Evolutionary conservation across 1,140 invertebrate species (phyloP), one percentile per base, ranked within the genome.

Genomic region (Drusus annulatus): DNA sequence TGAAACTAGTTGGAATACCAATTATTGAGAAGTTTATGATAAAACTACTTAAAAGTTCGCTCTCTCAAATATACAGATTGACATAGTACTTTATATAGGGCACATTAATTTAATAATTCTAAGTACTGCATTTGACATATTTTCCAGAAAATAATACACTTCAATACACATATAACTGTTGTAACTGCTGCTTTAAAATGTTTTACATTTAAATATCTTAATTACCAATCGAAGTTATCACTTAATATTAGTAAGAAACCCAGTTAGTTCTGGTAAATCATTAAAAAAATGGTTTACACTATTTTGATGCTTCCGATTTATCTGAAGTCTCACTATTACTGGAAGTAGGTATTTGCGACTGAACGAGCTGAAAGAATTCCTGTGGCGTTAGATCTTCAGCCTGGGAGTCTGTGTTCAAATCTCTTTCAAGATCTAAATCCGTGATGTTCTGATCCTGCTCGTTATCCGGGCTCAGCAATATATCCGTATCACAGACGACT

Each of bases 401-500:
- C 31, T 78, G 80, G 7, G 80, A 84, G 25, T 84, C 83, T 15
- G 83, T 84, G 52, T 84, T 84, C 19, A 84, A 71, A 71, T 84
- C 83, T 76, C 83, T 73, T 60, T 84, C 83, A 1, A 84, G 62
- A 58, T 83, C 82, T 13, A 84, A 17, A 73, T 83, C 82, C 8
- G 50, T 58, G 13, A 31, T 52, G 28, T 58, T 58, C 23, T 62
- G 25, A 58, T 74, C 77, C 8, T 69, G 10, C 17, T 80, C 81
- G 23, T 85, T 87, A 56, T 89, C 89, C 6, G 89, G 89, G 52
- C 89, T 90, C 5, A 90, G 81, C 6, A 90, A 84, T 58, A 90
- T 90, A 68, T 90, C 89, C 79, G 88, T 88, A 69, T 90, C 89
- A 69, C 89, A 83, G 45, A 90, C 88, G 13, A 90, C 89, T 65